Evolutionary conservation across 2,797 vertebrate genomes (phyloP).

Genomic region (Aeoliscus strigatus): DNA sequence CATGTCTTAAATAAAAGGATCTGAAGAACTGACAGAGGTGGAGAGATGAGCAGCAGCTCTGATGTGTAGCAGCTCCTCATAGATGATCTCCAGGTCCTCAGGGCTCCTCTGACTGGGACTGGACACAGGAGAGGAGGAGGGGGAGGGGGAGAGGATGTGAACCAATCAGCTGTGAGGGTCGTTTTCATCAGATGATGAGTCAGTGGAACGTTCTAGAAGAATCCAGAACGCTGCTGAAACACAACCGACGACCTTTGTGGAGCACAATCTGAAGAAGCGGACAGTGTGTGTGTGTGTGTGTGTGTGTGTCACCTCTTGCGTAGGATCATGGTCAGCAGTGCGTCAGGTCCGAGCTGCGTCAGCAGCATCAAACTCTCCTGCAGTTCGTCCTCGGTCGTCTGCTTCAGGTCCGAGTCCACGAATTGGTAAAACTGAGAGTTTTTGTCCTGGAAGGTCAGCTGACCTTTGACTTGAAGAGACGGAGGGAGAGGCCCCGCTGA

Average conservation of each 20-base stretch:
- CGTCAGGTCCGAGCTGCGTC: constrained; percentile 87
- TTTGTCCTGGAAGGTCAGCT: constrained; percentile 91
- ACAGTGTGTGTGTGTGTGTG: too few relatives aligned
- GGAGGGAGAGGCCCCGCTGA: too few relatives aligned
- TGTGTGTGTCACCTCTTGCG: too few relatives aligned
- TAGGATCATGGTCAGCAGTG: constrained; percentile 90
- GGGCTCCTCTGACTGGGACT: constrained; percentile 87
- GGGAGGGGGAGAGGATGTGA: too few relatives aligned
- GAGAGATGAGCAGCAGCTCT: constrained; percentile 95
- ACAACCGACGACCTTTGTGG: too few relatives aligned
- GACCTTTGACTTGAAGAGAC: constrained; percentile 81
- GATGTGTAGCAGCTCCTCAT: constrained; percentile 92
- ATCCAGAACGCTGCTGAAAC: too few relatives aligned
- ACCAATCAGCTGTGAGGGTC: too few relatives aligned
- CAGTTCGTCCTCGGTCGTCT: constrained; percentile 83
- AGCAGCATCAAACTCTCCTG: constrained; percentile 83
- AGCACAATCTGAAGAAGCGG: too few relatives aligned
- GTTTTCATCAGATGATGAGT: too few relatives aligned
- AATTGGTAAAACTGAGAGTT: constrained; percentile 92
- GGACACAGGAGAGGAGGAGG: not conserved
- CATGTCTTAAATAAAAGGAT: too few relatives aligned
- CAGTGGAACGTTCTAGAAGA: too few relatives aligned
- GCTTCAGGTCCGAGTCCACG: constrained; percentile 71
- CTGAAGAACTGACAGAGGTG: constrained; percentile 78
- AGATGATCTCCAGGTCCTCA: constrained; percentile 93